phyloP scores from a whole-genome alignment of 37 sponge, comb jelly and placozoan species.

The Aplysina aerophoba region DNA sequence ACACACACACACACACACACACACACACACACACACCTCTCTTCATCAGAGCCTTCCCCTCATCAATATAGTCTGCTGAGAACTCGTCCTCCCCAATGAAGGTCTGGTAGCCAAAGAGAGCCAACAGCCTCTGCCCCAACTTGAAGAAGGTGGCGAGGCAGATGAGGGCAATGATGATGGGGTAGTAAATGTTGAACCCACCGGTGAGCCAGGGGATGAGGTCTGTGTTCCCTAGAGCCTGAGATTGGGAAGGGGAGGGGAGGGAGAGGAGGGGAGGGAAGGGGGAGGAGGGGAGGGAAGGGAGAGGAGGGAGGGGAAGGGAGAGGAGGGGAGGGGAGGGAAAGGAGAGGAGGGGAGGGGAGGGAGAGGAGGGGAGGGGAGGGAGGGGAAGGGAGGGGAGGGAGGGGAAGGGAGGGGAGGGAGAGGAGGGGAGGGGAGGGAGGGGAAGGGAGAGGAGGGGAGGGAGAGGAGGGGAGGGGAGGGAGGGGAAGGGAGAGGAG shows the following conservation, averaged over 20 bases:
- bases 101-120: conserved; percentile 84
- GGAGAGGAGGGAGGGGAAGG: too few species aligned
- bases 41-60: conserved; percentile 89
- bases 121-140: conserved; percentile 75
- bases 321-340: too few species aligned
- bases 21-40: conserved; percentile 60
- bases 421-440: too few species aligned
- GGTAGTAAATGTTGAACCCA: conserved; percentile 92
- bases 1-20: neutral
- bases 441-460: neutral
- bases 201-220: conserved; percentile 81
- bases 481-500: too few species aligned
- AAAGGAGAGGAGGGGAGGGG: too few species aligned
- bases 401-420: too few species aligned
- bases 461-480: neutral
- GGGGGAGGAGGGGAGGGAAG: too few species aligned
- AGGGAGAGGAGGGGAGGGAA: neutral
- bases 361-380: too few species aligned
- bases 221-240: conserved; percentile 83
- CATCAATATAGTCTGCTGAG: conserved; percentile 86
- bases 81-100: conserved; percentile 93
- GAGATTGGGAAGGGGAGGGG: neutral
- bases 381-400: too few species aligned
- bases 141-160: conserved; percentile 86
- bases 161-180: conserved; percentile 78